Conservation (phyloP, 2,888 invertebrate genomes). For the Xestoiulus laeticollis region DNA sequence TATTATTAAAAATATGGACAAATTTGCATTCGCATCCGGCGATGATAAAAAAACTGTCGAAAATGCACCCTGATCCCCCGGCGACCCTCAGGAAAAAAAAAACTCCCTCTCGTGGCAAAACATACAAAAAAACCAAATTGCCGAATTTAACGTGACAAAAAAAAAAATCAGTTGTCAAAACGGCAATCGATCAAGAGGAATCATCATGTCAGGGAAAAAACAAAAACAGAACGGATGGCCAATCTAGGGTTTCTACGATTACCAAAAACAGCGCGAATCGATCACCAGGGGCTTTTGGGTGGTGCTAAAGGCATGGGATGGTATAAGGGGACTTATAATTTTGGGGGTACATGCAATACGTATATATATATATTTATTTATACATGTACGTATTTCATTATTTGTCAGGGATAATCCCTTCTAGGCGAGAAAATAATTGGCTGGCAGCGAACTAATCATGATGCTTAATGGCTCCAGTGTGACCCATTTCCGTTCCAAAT, state of each 20-base stretch:
- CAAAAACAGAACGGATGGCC: not conserved
- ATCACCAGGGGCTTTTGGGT: not conserved
- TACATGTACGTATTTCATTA: not conserved
- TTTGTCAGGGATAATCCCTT: not conserved
- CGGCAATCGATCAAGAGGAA: not conserved
- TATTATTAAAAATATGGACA: not conserved
- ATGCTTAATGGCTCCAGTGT: not conserved
- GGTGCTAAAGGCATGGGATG: not conserved
- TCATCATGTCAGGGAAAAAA: not conserved
- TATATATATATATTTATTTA: too few relatives aligned
- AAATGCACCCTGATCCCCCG: not conserved
- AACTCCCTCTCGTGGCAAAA: not conserved
- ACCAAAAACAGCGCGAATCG: not conserved
- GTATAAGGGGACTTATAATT: not conserved
- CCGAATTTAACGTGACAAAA: too few relatives aligned
- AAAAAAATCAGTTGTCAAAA: not conserved
- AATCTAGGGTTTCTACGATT: not conserved
- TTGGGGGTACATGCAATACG: not conserved
- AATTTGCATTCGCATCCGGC: too few relatives aligned
- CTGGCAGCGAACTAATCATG: not conserved
- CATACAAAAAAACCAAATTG: too few relatives aligned
- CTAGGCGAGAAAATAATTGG: not conserved
- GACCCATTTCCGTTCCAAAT: too few relatives aligned
- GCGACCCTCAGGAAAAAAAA: not conserved
- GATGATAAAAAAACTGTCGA: not conserved